These are phyloP conservation scores for Quiscalus mexicanus DNA, from an alignment of 2,113 vertebrate species.

Conservation along the genomic window DNA sequence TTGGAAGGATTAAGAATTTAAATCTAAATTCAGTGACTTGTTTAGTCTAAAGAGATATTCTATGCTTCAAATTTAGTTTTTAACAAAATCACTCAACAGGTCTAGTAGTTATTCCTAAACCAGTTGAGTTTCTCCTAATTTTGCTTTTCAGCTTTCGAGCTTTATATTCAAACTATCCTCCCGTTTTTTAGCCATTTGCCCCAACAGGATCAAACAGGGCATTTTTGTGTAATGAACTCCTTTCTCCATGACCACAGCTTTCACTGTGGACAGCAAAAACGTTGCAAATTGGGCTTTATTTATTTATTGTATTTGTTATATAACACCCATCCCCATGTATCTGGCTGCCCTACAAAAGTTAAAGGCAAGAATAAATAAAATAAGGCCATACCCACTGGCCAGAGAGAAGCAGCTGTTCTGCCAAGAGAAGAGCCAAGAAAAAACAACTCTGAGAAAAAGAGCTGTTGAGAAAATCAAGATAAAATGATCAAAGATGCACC, in stretches of 20 bases:
- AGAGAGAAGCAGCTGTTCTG: conserved; percentile 55
- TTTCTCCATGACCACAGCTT: conserved; percentile 70
- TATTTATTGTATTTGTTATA: conserved; percentile 71
- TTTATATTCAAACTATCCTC: not conserved
- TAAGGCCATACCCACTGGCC: conserved; percentile 33
- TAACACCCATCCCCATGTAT: conserved; percentile 68
- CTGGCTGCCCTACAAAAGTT: conserved; percentile 64
- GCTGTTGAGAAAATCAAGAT: conserved; percentile 33
- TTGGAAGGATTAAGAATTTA: conserved; percentile 6
- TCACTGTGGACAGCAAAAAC: conserved; percentile 42
- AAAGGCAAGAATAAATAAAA: conserved; percentile 58
- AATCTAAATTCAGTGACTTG: not conserved
- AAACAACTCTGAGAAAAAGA: conserved; percentile 38
- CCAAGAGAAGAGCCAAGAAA: conserved; percentile 52
- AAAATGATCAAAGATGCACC: conserved; percentile 49
- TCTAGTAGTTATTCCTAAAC: not conserved
- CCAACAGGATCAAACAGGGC: conserved; percentile 56
- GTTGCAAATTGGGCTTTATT: conserved; percentile 54
- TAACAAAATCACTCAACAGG: not conserved
- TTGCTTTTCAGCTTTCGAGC: not conserved
- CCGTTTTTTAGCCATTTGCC: conserved; percentile 38
- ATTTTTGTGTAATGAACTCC: conserved; percentile 59
- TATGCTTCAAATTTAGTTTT: not conserved
- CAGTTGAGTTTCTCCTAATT: not conserved
- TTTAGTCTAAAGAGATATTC: not conserved